Base-by-base conservation (phyloP, 2,797 vertebrate genomes). In the Crypturellus tataupa region DNA sequence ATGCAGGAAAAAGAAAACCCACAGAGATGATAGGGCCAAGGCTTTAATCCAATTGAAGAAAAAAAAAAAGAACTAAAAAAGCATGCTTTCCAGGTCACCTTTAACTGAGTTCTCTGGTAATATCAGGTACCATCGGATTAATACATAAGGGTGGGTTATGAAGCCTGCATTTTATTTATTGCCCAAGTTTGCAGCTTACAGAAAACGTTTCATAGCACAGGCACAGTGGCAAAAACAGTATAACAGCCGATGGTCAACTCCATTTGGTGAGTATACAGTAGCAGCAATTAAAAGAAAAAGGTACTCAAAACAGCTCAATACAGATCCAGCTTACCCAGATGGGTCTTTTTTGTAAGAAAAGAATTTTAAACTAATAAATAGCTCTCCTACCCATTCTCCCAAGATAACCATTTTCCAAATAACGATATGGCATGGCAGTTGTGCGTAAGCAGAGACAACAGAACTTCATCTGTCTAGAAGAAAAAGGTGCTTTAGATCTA, bases 181-280 rank as follows among this genome's bases (percentile, higher is more conserved):
- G 98, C 98, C 98, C 95, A 92, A 95, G 97, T 97, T 94, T 98
- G 98, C 98, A 98, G 98, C 98, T 98, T 97, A 96, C 94, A 93
- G 97, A 94, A 96, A 96, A 97, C 89, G 71, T 95, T 95, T 98
- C 97, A 98, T 98, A 97, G 98, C 97, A 86, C 98, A 99, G 99
- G 99, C 99, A 99, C 99, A 98, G 98, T 98, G 99, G 99, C 99
- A 98, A 99, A 98, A 99, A 98, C 98, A 98, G 98, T 98, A 92
- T 97, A 97, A 98, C 97, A 98, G 98, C 98, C 97, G 96, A 98
- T 96, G 97, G 98, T 97, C 97, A 98, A 96, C 96, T 95, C 97
- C 97, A 94, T 98, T 98, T 97, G 97, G 95, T 95, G 96, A 97
- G 97, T 94, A 96, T 96, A 82, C 93, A 64, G 95, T 97, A 98